These are phyloP conservation scores for Charina bottae DNA, from an alignment of 2,113 vertebrate species.

Conservation along the genomic window DNA sequence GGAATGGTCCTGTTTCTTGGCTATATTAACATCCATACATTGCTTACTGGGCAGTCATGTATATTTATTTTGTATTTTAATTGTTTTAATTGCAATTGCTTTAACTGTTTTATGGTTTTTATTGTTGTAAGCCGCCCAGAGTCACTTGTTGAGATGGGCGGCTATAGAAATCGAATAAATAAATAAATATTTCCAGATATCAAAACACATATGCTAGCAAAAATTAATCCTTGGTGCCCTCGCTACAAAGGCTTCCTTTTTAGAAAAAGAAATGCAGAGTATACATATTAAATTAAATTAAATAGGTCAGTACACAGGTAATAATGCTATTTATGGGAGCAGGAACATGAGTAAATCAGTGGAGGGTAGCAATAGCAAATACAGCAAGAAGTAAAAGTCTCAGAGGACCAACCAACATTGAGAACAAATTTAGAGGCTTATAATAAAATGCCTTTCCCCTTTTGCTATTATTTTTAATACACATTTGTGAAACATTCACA, in stretches of 20 bases:
- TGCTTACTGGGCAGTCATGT: too few relatives aligned
- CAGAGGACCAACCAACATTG: background rate
- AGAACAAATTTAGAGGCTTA: background rate
- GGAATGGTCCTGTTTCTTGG: too few relatives aligned
- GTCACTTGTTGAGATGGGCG: too few relatives aligned
- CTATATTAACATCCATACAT: too few relatives aligned
- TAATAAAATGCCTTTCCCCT: background rate
- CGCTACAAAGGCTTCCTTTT: background rate
- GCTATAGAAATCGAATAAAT: too few relatives aligned
- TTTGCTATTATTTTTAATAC: background rate
- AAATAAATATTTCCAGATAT: background rate
- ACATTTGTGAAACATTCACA: background rate
- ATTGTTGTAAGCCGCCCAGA: too few relatives aligned
- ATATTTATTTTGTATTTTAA: too few relatives aligned
- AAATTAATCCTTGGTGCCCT: background rate
- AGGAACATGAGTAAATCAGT: background rate
- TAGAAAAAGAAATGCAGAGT: background rate
- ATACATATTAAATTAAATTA: background rate
- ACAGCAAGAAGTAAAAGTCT: background rate
- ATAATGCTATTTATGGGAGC: background rate
- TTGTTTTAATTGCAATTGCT: too few relatives aligned
- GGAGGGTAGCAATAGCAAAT: background rate
- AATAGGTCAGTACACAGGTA: background rate
- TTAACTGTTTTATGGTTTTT: too few relatives aligned
- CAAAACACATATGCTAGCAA: background rate